Evolutionary conservation across 2,888 invertebrate genomes (phyloP).

Genomic region (Globia sparganii): DNA sequence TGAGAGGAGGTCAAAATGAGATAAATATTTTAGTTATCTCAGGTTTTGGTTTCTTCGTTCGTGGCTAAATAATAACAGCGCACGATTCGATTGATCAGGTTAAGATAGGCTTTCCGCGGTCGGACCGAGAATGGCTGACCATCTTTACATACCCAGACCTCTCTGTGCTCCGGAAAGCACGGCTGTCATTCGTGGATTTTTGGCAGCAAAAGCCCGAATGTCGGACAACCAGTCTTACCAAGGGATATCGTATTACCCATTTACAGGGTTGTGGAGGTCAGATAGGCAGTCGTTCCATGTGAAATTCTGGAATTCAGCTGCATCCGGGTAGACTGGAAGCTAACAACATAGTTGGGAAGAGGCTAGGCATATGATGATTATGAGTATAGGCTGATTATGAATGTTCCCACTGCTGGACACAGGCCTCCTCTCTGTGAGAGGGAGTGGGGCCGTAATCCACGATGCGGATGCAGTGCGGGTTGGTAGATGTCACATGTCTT

Average conservation of each 20-base stretch:
- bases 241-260: neutral
- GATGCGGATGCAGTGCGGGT: neutral
- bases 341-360: neutral
- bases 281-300: neutral
- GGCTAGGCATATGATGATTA: neutral
- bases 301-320: neutral
- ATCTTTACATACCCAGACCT: neutral
- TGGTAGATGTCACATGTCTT: neutral
- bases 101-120: neutral
- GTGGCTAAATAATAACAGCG: neutral
- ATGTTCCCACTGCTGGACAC: neutral
- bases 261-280: neutral
- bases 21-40: neutral
- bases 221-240: neutral
- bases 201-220: neutral
- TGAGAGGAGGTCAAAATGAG: neutral
- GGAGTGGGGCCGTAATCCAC: neutral
- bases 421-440: neutral
- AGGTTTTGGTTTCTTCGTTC: neutral
- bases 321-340: neutral
- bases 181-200: neutral
- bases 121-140: neutral
- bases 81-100: neutral
- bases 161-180: neutral
- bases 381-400: neutral